Evolutionary conservation across 2,888 invertebrate species (phyloP).

Genomic region (Morpho helenor): DNA sequence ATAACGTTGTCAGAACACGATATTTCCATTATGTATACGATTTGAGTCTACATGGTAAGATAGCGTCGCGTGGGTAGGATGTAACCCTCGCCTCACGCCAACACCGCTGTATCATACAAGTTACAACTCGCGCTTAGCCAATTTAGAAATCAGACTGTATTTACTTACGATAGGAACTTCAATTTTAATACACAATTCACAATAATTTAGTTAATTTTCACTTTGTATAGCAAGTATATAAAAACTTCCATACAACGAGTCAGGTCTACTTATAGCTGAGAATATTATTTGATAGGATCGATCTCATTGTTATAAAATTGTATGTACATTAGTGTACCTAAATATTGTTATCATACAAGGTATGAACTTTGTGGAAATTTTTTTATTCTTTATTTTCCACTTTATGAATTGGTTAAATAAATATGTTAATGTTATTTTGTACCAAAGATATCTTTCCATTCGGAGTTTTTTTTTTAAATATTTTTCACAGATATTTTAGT

Average conservation of each 20-base stretch:
- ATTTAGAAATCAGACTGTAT: slow-evolving; percentile 42
- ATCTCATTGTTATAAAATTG: slow-evolving; percentile 75
- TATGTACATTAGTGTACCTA: slow-evolving; percentile 55
- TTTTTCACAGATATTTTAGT: slow-evolving; percentile 31
- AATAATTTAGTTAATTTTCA: slow-evolving; percentile 25
- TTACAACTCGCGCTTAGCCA: slow-evolving; percentile 45
- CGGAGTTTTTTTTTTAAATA: slow-evolving; percentile 41
- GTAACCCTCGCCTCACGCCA: slow-evolving; percentile 43
- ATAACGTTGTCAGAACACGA: slow-evolving; percentile 78
- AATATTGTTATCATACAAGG: slow-evolving; percentile 78
- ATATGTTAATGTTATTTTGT: slow-evolving; percentile 57
- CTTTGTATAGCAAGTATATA: slow-evolving; percentile 8
- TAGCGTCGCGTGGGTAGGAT: slow-evolving; percentile 62
- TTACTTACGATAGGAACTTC: slow-evolving; percentile 37
- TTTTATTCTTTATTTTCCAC: slow-evolving; percentile 46
- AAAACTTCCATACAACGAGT: slow-evolving; percentile 54
- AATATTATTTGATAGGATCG: slow-evolving; percentile 64
- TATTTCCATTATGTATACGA: slow-evolving; percentile 80
- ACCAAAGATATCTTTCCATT: slow-evolving; percentile 74
- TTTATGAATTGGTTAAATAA: slow-evolving; percentile 47
- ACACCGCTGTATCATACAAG: slow-evolving; percentile 34
- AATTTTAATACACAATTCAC: slow-evolving; percentile 6
- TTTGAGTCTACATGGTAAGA: slow-evolving; percentile 78
- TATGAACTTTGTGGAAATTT: slow-evolving; percentile 61
- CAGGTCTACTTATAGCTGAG: slow-evolving; percentile 44